phyloP scores from a whole-genome alignment of 1,140 invertebrate species.

The Caerostris extrusa region DNA sequence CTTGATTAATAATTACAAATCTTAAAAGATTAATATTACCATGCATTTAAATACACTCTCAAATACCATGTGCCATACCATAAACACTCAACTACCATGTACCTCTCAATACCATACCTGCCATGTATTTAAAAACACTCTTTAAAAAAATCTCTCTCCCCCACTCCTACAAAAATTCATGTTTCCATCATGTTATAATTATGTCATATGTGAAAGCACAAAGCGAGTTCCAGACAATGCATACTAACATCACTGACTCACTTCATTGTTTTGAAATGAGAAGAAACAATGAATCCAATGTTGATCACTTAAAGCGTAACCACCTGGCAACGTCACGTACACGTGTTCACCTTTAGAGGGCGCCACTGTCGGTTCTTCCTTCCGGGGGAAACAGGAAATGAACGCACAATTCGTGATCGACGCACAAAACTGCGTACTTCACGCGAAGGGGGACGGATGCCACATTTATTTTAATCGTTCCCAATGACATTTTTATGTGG shows the following conservation, averaged over 20 bases:
- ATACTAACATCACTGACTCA: neutral
- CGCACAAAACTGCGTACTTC: conserved; percentile 11
- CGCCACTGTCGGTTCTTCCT: conserved; percentile 16
- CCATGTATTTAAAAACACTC: no score
- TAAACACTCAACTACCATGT: no score
- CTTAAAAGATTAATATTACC: no score
- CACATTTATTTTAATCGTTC: conserved; percentile 41
- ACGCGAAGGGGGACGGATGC: conserved; percentile 20
- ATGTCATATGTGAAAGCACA: neutral
- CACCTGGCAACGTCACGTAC: conserved; percentile 35
- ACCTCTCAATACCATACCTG: no score
- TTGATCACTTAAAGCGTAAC: conserved; percentile 4
- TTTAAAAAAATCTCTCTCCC: neutral
- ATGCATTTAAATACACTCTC: no score
- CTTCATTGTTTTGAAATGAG: conserved; percentile 42
- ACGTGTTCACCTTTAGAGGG: neutral
- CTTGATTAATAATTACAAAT: no score
- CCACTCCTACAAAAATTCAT: neutral
- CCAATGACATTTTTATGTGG: conserved; percentile 45
- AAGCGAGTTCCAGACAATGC: neutral
- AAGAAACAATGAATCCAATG: conserved; percentile 38
- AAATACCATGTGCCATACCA: no score
- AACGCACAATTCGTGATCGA: conserved; percentile 29
- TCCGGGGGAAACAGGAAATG: conserved; percentile 50
- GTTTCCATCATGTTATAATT: neutral